Evolutionary conservation across 2,797 vertebrate genomes (phyloP).

Genomic region (Salarias fasciatus): DNA sequence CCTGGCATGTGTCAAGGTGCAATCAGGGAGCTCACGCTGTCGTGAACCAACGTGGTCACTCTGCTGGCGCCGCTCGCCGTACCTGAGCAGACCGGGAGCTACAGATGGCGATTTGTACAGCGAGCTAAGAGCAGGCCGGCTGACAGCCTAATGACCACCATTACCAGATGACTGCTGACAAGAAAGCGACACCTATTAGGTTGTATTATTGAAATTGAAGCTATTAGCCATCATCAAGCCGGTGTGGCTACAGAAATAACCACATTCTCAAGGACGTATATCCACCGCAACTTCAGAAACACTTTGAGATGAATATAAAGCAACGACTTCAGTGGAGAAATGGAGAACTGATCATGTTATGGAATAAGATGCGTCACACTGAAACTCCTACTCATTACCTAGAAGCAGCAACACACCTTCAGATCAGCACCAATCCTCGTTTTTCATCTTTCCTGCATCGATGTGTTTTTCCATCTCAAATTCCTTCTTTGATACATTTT

Average conservation of each 20-base stretch:
- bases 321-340: background rate
- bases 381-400: background rate
- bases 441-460: background rate
- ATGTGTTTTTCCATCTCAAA: background rate
- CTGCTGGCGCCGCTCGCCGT: background rate
- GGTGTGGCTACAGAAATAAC: conserved; percentile 7
- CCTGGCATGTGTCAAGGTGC: background rate
- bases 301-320: conserved; percentile 12
- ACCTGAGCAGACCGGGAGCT: conserved; percentile 1
- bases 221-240: conserved; percentile 34
- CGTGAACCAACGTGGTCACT: background rate
- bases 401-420: background rate
- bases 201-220: conserved; percentile 53
- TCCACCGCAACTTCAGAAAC: background rate
- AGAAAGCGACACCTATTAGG: conserved; percentile 52
- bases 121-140: conserved; percentile 20
- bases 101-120: conserved; percentile 1
- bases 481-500: background rate
- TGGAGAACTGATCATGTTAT: background rate
- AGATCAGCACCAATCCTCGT: too few species aligned
- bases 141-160: conserved; percentile 48
- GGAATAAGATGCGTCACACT: background rate
- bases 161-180: conserved; percentile 51
- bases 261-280: conserved; percentile 1
- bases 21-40: background rate